Percentiles rank a stretch among this genome's conserved stretches.
These are phyloP conservation scores for Agrypnus murinus DNA, from an alignment of 2,888 invertebrate species.

Conservation along the genomic window DNA sequence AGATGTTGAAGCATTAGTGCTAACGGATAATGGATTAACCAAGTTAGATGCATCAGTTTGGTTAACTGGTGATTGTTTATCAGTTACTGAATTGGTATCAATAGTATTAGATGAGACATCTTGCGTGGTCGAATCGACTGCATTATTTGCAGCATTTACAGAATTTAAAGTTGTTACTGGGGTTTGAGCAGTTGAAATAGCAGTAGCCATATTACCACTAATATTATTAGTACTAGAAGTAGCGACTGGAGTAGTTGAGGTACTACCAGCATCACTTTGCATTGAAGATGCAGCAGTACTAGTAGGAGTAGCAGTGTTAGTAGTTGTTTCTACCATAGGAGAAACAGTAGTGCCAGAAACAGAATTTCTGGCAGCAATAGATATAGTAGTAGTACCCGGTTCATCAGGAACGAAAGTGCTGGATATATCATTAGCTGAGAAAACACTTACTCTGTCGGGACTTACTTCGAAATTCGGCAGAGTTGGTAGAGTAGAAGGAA, in stretches of 20 bases:
- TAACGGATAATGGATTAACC: constrained; percentile 39
- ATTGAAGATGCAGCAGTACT: constrained; percentile 29
- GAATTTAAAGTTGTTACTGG: constrained; percentile 5
- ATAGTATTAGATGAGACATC: constrained; percentile 57
- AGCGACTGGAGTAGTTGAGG: constrained; percentile 44
- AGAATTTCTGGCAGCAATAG: constrained; percentile 73
- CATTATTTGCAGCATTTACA: constrained; percentile 17
- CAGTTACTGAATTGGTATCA: constrained; percentile 50
- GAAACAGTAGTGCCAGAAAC: constrained; percentile 54
- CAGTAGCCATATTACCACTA: constrained; percentile 27
- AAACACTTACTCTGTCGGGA: constrained; percentile 67
- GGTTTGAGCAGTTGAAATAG: constrained; percentile 45
- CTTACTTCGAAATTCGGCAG: constrained; percentile 67
- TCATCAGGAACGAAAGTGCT: constrained; percentile 71
- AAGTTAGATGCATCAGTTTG: constrained; percentile 43
- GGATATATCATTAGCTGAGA: constrained; percentile 67
- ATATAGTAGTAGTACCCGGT: constrained; percentile 73
- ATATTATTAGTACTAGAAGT: constrained; percentile 32
- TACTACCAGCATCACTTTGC: constrained; percentile 47
- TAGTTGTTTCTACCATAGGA: constrained; percentile 59
- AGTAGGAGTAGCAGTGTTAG: constrained; percentile 5
- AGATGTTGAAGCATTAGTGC: constrained; percentile 44
- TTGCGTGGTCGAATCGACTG: constrained; percentile 45
- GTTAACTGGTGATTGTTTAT: constrained; percentile 35
- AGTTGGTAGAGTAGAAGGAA: constrained; percentile 70